Evolutionary conservation across 2,113 vertebrate genomes (phyloP).

Genomic region (Serinus canaria): DNA sequence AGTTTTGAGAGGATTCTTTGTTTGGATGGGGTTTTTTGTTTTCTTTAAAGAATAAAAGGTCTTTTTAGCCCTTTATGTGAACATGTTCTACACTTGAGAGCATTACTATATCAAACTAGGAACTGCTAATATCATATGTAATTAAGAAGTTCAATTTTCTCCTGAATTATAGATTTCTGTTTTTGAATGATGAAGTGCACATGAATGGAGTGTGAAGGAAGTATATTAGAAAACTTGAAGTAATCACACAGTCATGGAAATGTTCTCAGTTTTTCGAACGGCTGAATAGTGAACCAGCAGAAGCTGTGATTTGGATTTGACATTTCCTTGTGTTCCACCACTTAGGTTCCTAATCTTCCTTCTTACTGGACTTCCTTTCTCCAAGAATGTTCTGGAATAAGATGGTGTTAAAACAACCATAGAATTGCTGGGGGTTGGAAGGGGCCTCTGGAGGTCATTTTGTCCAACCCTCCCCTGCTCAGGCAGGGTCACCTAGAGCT

Average conservation of each 20-base stretch:
- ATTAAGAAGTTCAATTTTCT: background rate
- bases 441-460: background rate
- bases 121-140: background rate
- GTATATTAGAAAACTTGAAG: background rate
- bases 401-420: background rate
- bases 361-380: background rate
- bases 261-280: background rate
- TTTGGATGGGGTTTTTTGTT: fast-evolving
- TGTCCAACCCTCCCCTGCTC: background rate
- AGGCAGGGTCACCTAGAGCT: no score
- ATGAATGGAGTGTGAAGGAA: background rate
- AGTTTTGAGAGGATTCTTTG: background rate
- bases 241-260: background rate
- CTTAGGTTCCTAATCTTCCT: background rate
- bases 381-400: background rate
- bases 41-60: background rate
- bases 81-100: background rate
- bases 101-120: background rate
- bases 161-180: background rate
- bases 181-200: background rate
- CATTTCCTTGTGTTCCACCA: background rate
- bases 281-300: background rate
- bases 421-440: background rate
- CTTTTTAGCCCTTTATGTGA: background rate
- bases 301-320: background rate